Evolutionary conservation across 1,140 invertebrate species (phyloP).

Genomic region (Aradophagus sp.): DNA sequence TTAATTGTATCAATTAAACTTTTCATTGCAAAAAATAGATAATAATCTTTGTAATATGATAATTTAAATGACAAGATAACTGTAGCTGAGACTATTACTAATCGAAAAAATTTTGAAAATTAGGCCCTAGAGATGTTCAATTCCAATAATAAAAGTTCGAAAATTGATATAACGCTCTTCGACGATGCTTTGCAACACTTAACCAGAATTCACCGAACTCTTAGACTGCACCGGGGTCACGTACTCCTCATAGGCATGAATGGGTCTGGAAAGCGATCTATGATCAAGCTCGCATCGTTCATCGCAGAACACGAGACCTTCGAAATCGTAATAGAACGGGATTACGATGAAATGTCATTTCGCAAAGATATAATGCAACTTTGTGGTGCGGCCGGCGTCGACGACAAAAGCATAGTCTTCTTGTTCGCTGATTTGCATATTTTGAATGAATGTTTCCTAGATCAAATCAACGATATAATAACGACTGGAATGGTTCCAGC

Average conservation of each 20-base stretch:
- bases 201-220: conserved; percentile 87
- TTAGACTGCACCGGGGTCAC: conserved; percentile 89
- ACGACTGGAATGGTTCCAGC: conserved; percentile 90
- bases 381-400: conserved; percentile 83
- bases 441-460: conserved; percentile 86
- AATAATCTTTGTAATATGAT: too few species aligned
- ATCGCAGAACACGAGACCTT: conserved; percentile 88
- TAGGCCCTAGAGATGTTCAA: conserved; percentile 91
- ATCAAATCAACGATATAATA: conserved; percentile 92
- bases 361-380: conserved; percentile 89
- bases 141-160: conserved; percentile 73
- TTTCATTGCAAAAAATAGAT: too few species aligned
- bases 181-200: conserved; percentile 92
- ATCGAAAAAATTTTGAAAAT: too few species aligned
- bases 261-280: conserved; percentile 87
- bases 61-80: too few species aligned
- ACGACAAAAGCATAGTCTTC: conserved; percentile 87
- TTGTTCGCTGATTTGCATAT: conserved; percentile 88
- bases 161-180: conserved; percentile 88
- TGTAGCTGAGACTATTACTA: too few species aligned
- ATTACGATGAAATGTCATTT: conserved; percentile 87
- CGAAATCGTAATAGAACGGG: conserved; percentile 85
- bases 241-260: conserved; percentile 90
- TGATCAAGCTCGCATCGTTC: conserved; percentile 83
- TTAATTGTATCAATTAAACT: too few species aligned